Conservation (phyloP, 1,140 invertebrate species). For the Physella acuta region DNA sequence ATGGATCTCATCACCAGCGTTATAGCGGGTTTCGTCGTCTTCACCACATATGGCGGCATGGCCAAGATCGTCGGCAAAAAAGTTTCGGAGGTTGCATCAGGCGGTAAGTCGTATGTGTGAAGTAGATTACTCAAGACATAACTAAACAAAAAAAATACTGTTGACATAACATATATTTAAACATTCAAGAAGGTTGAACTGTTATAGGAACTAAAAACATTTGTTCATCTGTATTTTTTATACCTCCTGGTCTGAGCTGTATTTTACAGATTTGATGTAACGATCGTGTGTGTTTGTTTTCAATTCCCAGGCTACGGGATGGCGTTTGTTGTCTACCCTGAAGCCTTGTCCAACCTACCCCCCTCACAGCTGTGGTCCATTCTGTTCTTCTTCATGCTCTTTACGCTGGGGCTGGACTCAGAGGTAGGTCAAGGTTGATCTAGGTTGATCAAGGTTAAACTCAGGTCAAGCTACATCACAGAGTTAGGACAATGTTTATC, state of each 20-base stretch:
- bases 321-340: conserved; percentile 84
- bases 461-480: neutral
- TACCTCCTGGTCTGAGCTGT: too few species aligned
- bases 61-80: conserved; percentile 20
- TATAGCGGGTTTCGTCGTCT: conserved; percentile 95
- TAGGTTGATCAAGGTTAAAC: neutral
- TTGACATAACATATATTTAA: too few species aligned
- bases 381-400: conserved; percentile 89
- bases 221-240: too few species aligned
- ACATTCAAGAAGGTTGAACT: too few species aligned
- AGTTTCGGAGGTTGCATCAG: conserved; percentile 30
- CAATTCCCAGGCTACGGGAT: conserved; percentile 71
- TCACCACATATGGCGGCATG: conserved; percentile 83
- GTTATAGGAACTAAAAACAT: too few species aligned
- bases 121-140: too few species aligned
- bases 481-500: too few species aligned
- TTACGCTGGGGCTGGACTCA: conserved; percentile 85
- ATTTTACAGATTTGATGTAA: too few species aligned
- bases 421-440: conserved; percentile 66
- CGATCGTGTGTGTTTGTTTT: too few species aligned
- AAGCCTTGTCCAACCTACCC: conserved; percentile 78
- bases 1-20: conserved; percentile 93
- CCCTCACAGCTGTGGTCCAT: conserved; percentile 80
- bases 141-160: too few species aligned
- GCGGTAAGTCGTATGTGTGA: conserved; percentile 28